Base-by-base conservation (phyloP, 2,888 invertebrate species). In the Drosophila meridionalis region DNA sequence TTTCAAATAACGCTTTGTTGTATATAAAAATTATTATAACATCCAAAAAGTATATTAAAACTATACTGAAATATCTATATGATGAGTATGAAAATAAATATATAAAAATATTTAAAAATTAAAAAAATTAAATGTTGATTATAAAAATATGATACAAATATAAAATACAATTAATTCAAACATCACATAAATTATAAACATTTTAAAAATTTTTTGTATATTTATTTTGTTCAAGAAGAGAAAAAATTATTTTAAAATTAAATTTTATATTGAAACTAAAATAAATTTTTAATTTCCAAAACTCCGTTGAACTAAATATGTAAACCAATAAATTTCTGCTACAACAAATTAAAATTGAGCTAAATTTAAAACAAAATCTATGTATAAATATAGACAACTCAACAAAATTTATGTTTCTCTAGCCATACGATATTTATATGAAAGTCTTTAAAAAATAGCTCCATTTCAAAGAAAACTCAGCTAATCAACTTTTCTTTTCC, bases 401-500 rank as follows among this genome's bases (percentile, higher is more conserved):
- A 28, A 40, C 58, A 14, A 32, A 42, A 56, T 57, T 38, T 45
- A 34, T 58, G 45, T 65, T 56, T 42, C n/a, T 40, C 38, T 9
- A 32, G 38, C 48, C 32, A 59, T 47, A 28, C n/a, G 47, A 47
- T 47, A 28, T n/a, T 20, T 43, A 9, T 20, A 20, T 14, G 28
- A 11, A 52, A 43, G 43, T 28, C 34, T 20, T 36, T 36, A 40
- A 57, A 61, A 83, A 75, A 80, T 69, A 69, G 42, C 40, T 52
- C 6, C 20, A 32, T 9, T 56, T 28, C 48, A 69, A 69, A 36
- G 34, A 9, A 34, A 58, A 65, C 30, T 6, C 26, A 55, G 50
- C 77, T 76, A 80, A 80, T 20, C 56, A 34, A 43, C n/a, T 56
- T 61, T 61, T 58, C 34, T 58, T 26, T 58, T 55, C 20, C 28